Evolutionary conservation across 2,888 invertebrate species (phyloP).

Genomic region (Eupsilia transversa): DNA sequence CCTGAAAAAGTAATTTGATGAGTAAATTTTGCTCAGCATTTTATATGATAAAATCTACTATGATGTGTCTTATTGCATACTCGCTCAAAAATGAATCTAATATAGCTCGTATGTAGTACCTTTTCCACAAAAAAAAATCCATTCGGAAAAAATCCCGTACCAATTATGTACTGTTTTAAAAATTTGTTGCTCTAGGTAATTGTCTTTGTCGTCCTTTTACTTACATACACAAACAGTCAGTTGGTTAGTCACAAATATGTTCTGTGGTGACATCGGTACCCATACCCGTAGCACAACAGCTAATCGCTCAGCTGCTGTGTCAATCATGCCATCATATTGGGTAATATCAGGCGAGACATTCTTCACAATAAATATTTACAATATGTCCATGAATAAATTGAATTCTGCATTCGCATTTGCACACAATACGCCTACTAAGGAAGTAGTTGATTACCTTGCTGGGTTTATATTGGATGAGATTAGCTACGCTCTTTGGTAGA

Average conservation of each 20-base stretch:
- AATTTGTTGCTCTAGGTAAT: neutral
- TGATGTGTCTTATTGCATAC: neutral
- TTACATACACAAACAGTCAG: neutral
- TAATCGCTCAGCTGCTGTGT: neutral
- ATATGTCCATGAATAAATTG: constrained; percentile 2
- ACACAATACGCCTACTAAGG: constrained; percentile 28
- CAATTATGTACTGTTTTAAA: neutral
- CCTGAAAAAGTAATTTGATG: constrained; percentile 60
- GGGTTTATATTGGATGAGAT: constrained; percentile 30
- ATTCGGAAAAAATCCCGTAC: neutral
- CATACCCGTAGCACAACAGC: neutral
- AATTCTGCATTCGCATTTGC: constrained; percentile 45
- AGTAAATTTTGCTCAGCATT: neutral
- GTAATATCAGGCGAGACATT: too few species aligned
- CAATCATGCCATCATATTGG: neutral
- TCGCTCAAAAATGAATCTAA: neutral
- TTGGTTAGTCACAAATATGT: neutral
- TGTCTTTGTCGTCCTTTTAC: neutral
- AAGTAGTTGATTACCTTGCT: constrained; percentile 47
- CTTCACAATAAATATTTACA: constrained; percentile 1
- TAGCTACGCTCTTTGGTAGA: constrained; percentile 33
- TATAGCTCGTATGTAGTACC: too few species aligned
- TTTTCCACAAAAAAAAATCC: too few species aligned
- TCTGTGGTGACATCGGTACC: neutral
- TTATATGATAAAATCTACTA: constrained; percentile 2